These are phyloP conservation scores for Oreohelix idahoensis DNA, from an alignment of 1,140 invertebrate species.

Conservation along the genomic window DNA sequence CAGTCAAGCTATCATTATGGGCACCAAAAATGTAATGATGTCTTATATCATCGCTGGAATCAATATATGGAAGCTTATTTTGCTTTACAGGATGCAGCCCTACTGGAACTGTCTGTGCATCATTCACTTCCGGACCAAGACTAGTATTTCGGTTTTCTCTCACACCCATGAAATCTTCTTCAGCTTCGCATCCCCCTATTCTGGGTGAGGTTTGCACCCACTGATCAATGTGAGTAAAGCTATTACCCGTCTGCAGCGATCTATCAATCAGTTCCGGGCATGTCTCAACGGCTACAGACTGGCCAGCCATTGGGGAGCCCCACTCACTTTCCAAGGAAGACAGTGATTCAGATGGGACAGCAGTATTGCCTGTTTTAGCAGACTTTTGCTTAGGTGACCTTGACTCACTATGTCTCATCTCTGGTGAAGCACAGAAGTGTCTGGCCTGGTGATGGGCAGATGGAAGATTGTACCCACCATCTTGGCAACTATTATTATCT, in stretches of 20 bases:
- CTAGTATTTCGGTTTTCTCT: background rate
- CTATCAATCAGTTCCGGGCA: constrained; percentile 7
- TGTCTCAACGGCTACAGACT: constrained; percentile 11
- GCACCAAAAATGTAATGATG: background rate
- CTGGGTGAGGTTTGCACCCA: constrained; percentile 29
- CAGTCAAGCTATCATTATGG: constrained; percentile 27
- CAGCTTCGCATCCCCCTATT: background rate
- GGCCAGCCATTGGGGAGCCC: background rate
- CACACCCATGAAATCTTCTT: background rate
- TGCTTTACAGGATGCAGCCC: background rate
- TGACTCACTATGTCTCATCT: background rate
- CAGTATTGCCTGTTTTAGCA: background rate
- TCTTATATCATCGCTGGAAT: background rate
- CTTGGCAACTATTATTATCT: constrained; percentile 35
- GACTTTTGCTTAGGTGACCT: background rate
- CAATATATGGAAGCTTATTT: background rate
- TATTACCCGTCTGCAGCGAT: constrained; percentile 23
- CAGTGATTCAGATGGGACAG: background rate
- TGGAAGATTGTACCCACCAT: constrained; percentile 27
- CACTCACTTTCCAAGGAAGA: constrained; percentile 12
- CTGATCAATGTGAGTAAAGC: constrained; percentile 23
- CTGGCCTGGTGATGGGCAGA: background rate
- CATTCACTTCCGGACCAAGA: background rate
- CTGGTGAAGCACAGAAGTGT: background rate
- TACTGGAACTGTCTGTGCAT: background rate